Conservation (phyloP, 2,797 vertebrate species). For the Schizopygopsis malacanthus region DNA sequence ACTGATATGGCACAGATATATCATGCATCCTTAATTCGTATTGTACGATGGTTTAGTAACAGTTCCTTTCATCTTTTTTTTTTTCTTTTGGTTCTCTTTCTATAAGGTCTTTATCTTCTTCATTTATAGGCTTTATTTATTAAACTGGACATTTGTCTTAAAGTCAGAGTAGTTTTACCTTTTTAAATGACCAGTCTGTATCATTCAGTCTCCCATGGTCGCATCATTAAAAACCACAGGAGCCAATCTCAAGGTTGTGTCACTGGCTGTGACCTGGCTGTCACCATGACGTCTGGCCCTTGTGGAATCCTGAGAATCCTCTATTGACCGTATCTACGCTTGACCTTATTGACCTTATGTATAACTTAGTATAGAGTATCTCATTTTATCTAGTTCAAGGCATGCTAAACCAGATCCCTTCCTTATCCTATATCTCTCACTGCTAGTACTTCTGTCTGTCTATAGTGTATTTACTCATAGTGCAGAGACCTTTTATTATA, state of each 20-base stretch:
- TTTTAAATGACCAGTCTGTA: constrained; percentile 46
- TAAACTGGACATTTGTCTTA: constrained; percentile 27
- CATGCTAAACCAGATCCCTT: constrained; percentile 29
- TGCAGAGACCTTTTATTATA: constrained; percentile 35
- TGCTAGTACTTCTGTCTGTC: background rate
- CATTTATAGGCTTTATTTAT: constrained; percentile 1
- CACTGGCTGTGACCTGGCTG: constrained; percentile 35
- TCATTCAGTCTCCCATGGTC: constrained; percentile 55
- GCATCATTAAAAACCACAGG: constrained; percentile 71
- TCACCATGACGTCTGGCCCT: constrained; percentile 45
- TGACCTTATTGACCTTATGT: constrained; percentile 1
- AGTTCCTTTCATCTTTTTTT: background rate
- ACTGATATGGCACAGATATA: background rate
- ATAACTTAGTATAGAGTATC: constrained; percentile 29
- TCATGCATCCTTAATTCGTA: background rate
- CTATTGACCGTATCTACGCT: constrained; percentile 47
- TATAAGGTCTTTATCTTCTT: background rate
- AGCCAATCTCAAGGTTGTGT: constrained; percentile 56
- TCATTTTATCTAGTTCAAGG: constrained; percentile 26
- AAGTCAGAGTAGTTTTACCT: constrained; percentile 18
- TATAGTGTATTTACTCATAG: constrained; percentile 35
- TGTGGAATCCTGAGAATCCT: constrained; percentile 47
- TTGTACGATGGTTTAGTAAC: background rate
- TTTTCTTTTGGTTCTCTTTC: background rate
- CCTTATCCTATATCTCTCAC: constrained; percentile 5